A percentile compares a stretch with the other conserved stretches of the same genome.
Conservation (phyloP, 2,797 vertebrate species). For the Micropoecilia bifurca region DNA sequence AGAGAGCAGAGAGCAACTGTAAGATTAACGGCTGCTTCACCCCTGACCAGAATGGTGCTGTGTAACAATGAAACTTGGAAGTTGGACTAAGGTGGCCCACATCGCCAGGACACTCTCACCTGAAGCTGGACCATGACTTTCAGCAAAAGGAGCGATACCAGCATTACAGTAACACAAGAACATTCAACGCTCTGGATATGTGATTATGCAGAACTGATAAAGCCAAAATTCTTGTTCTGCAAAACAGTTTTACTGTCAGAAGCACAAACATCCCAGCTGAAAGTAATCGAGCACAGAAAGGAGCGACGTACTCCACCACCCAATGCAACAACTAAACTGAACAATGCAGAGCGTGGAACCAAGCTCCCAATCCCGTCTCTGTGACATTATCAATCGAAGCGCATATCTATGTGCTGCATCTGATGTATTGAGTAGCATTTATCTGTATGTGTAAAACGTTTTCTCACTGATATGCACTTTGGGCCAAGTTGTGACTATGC, state of each 20-base stretch:
- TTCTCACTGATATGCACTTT: constrained; percentile 70
- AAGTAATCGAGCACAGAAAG: constrained; percentile 4
- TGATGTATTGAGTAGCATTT: constrained; percentile 41
- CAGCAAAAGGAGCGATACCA: constrained; percentile 24
- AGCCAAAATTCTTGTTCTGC: constrained; percentile 61
- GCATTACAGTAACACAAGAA: constrained; percentile 34
- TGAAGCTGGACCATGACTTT: constrained; percentile 47
- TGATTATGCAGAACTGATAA: constrained; percentile 34
- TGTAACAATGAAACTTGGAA: constrained; percentile 65
- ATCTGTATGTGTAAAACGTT: constrained; percentile 47
- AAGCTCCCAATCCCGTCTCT: constrained; percentile 26
- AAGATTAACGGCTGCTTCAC: constrained; percentile 79
- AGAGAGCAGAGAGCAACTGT: constrained; percentile 66
- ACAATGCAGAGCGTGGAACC: constrained; percentile 20
- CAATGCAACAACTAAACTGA: constrained; percentile 17
- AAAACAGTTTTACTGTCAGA: constrained; percentile 42
- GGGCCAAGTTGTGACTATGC: constrained; percentile 56
- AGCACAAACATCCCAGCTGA: constrained; percentile 31
- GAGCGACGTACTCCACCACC: constrained; percentile 1
- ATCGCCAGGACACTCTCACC: constrained; percentile 41
- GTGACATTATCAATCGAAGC: constrained; percentile 12
- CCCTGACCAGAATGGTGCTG: constrained; percentile 70
- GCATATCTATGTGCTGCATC: constrained; percentile 26
- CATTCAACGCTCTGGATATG: constrained; percentile 27
- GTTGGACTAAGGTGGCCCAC: constrained; percentile 48